Percentiles rank a stretch among this genome's conserved stretches.
These are phyloP conservation scores for Florisuga fusca DNA, from an alignment of 2,797 vertebrate genomes.

Conservation along the genomic window DNA sequence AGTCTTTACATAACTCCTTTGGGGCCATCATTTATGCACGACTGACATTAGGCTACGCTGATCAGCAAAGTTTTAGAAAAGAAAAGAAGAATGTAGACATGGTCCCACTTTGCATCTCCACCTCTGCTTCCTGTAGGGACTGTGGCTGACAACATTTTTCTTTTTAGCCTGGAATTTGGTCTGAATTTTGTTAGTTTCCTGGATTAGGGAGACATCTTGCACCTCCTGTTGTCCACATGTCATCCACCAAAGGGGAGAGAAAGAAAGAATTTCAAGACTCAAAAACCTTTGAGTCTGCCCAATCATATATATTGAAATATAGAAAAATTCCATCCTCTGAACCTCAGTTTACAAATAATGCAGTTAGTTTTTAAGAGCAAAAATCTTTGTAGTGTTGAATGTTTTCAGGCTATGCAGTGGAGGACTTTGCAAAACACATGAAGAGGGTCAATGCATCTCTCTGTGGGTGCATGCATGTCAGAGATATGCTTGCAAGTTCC, in stretches of 20 bases:
- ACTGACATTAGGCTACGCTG: neutral
- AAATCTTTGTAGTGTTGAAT: neutral
- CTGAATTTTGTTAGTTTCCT: slow-evolving; percentile 8
- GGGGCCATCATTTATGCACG: slow-evolving; percentile 3
- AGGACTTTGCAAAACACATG: neutral
- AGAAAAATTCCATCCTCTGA: neutral
- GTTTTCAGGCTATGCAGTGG: neutral
- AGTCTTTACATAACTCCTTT: slow-evolving; percentile 2
- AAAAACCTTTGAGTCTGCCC: neutral
- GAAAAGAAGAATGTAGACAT: neutral
- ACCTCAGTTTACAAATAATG: neutral
- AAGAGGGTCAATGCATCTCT: neutral
- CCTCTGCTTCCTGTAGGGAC: neutral
- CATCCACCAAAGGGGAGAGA: neutral
- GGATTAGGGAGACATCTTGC: neutral
- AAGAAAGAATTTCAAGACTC: slow-evolving; percentile 1
- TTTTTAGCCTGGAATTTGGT: neutral
- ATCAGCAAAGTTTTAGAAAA: neutral
- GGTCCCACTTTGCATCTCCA: neutral
- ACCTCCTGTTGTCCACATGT: neutral
- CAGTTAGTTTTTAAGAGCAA: neutral
- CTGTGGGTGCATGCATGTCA: neutral
- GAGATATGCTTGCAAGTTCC: neutral
- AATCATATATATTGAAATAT: neutral
- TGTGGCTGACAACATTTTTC: neutral